Base-by-base conservation (phyloP, 2,888 invertebrate species). In the Auanema freiburgensis region DNA sequence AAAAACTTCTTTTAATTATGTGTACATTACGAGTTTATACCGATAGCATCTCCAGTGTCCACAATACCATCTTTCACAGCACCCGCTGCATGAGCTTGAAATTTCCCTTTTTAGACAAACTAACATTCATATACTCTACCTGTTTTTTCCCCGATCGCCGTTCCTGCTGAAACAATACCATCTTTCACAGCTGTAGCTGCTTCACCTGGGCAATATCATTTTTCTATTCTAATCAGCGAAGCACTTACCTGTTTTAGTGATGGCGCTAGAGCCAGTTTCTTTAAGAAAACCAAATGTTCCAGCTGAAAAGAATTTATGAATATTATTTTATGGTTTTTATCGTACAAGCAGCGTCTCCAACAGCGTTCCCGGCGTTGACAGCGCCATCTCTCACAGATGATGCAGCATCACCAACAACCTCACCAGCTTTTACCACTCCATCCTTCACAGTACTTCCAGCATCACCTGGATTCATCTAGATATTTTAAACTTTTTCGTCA, bases 101-200 rank as follows among this genome's bases (percentile, higher is more conserved):
- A 3, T 5, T 3, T 33, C 33, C 3, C 33, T 33, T 33, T 8
- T 5, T 8, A 33, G 8, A 33, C 8, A 33, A 33, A 5, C 33
- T 33, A 3, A 33, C 33, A 33, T 33, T 8, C 8, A 33, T n/a
- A n/a, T n/a, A n/a, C n/a, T n/a, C n/a, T n/a, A 33, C 33, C 33
- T 33, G 43, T 59, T 4, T 59, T 33, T 33, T 42, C 61, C 33
- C 46, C 65, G 14, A 56, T 57, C 18, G 57, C 53, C n/a, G 57
- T 62, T 16, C 51, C 55, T 40, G 65, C 59, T n/a, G 41, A 52
- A 21, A 52, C 55, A 10, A 41, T 62, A 16, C 41, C 58, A 40
- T 56, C 66, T 33, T 58, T 58, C n/a, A 49, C 58, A 8, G 58
- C 57, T 16, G 33, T 24, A 12, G 57, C 57, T 18, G 57, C 57